Evolutionary conservation across 2,113 vertebrate genomes (phyloP), one percentile per base, ranked within the genome.

Genomic region (Channa maculata): DNA sequence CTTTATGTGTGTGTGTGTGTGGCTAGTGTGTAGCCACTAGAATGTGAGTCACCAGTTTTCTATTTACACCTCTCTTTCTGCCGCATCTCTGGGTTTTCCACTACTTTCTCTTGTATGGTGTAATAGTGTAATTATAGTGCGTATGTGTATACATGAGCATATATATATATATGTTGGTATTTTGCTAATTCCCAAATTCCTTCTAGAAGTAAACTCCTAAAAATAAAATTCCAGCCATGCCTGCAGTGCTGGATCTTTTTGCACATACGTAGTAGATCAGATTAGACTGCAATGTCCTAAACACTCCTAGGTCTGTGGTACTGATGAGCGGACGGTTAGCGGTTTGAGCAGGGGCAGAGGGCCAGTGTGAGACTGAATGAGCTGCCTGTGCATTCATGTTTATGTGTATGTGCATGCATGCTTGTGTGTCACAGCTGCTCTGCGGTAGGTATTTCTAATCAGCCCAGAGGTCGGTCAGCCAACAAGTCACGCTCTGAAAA

Each of bases 401-500:
- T 78, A 45, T 46, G 46, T 44, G 65, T 61, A 53, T 58, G 65
- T 69, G 72, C 60, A 70, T 72, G 8, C 33, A 38, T 67, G 46
- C 51, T 33, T 13, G 53, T 73, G 64, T 51, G 71, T 70, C 60
- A 36, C 9, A 8, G 61, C 59, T 74, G 38, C 82, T 82, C 89
- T 90, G 92, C 78, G 89, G 92, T 92, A 92, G 92, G 90, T 93
- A 86, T 79, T 39, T 77, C 78, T 88, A 88, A 91, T 88, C 81
- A 77, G 77, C 59, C 54, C 87, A 86, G 65, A 84, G 86, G 87
- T 88, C 69, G 33, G 71, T 72, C 70, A 50, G 71, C 71, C 79
- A 71, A 77, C 69, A 75, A 88, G 89, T 86, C 80, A 83, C 39
- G 74, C 85, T 89, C 85, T 83, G 86, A 84, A 81, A 88, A 24